Evolutionary conservation across 2,888 invertebrate species (phyloP).

Genomic region (Phoenoteleia sp.): DNA sequence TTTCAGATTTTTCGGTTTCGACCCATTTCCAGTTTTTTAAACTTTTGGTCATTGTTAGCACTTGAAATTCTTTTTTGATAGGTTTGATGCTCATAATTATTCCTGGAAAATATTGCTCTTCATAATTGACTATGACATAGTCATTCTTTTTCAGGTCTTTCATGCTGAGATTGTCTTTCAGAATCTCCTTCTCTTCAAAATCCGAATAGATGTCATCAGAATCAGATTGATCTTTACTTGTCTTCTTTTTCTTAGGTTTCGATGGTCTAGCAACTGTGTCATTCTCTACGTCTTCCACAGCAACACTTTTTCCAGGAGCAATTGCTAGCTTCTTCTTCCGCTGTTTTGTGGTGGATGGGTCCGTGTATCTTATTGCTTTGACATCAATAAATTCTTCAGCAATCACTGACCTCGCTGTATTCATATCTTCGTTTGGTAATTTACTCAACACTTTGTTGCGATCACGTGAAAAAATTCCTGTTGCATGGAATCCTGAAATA

Average conservation of each 20-base stretch:
- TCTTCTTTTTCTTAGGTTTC: slow-evolving; percentile 12
- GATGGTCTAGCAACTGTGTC: slow-evolving; percentile 13
- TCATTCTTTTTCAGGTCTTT: slow-evolving; percentile 5
- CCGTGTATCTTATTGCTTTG: slow-evolving; percentile 27
- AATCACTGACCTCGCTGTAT: neutral
- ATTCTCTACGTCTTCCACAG: slow-evolving; percentile 5
- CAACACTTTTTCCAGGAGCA: slow-evolving; percentile 26
- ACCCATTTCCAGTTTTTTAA: slow-evolving; percentile 20
- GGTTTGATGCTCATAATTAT: neutral
- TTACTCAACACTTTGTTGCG: slow-evolving; percentile 30
- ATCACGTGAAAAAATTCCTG: slow-evolving; percentile 27
- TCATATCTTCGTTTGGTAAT: slow-evolving; percentile 21
- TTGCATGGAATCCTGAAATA: slow-evolving; percentile 28
- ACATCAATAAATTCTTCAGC: slow-evolving; percentile 10
- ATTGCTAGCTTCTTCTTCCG: slow-evolving; percentile 17
- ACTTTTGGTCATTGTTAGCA: slow-evolving; percentile 18
- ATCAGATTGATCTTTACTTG: slow-evolving; percentile 9
- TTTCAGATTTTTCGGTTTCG: slow-evolving; percentile 11
- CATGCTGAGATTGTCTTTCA: neutral
- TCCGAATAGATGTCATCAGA: slow-evolving; percentile 13
- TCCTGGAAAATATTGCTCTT: slow-evolving; percentile 29
- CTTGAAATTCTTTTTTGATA: neutral
- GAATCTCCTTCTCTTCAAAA: too few relatives aligned
- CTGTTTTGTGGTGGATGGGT: slow-evolving; percentile 20
- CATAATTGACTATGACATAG: slow-evolving; percentile 16